Conservation (phyloP, 2,113 vertebrate species). For the Pollachius pollachius region DNA sequence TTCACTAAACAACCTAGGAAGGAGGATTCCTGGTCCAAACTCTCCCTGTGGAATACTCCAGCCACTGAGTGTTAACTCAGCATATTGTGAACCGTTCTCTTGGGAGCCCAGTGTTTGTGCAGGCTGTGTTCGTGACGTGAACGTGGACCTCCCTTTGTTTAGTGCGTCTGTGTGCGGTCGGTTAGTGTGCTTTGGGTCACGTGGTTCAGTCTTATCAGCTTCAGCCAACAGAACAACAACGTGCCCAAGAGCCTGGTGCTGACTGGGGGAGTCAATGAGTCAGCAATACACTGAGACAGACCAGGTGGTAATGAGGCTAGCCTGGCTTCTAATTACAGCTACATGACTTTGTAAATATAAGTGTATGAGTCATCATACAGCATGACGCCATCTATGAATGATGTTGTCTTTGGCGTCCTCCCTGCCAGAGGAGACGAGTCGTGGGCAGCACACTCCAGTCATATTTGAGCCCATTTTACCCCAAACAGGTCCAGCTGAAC, state of each 20-base stretch:
- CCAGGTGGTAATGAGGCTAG: too few relatives aligned
- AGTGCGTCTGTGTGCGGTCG: not conserved
- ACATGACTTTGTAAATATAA: too few relatives aligned
- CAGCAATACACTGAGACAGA: too few relatives aligned
- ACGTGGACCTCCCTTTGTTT: not conserved
- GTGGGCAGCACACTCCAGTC: not conserved
- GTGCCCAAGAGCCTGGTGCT: not conserved
- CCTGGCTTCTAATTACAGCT: too few relatives aligned
- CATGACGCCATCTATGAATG: too few relatives aligned
- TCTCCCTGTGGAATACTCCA: not conserved
- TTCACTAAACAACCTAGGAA: not conserved
- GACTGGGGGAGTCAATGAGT: not conserved
- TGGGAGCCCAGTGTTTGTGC: not conserved
- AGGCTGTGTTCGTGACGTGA: not conserved
- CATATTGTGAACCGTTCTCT: too few relatives aligned
- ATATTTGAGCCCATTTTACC: not conserved
- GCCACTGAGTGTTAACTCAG: not conserved
- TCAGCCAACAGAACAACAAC: not conserved
- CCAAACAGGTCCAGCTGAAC: too few relatives aligned
- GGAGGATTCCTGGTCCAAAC: not conserved
- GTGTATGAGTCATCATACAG: too few relatives aligned
- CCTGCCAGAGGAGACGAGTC: not conserved
- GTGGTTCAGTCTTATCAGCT: slow-evolving; percentile 4
- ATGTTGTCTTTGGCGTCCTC: not conserved
- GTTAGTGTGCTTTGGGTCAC: not conserved